Conservation (phyloP, 2,888 invertebrate species). For the Ophion obscuratus region DNA sequence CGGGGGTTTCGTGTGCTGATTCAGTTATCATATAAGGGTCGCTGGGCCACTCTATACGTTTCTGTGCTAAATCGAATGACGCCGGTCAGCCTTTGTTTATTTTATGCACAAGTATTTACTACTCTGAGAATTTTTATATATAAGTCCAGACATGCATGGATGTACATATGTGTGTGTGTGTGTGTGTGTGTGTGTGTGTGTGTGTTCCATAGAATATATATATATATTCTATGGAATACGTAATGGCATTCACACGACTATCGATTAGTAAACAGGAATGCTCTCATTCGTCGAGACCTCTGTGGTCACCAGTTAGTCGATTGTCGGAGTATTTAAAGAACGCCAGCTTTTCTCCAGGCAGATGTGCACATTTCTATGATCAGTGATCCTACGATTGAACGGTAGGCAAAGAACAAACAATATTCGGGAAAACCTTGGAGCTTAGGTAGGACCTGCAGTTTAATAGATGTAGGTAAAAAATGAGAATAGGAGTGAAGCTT, state of each 20-base stretch:
- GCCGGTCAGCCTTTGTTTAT: constrained; percentile 20
- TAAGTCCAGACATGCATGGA: not conserved
- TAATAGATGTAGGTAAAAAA: too few relatives aligned
- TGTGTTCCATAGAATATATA: not conserved
- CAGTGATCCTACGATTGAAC: too few relatives aligned
- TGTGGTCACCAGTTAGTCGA: constrained; percentile 2
- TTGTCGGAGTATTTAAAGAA: constrained; percentile 10
- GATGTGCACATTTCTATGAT: too few relatives aligned
- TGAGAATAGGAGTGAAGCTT: too few relatives aligned
- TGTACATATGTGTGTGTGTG: not conserved
- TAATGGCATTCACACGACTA: not conserved
- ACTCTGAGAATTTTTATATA: not conserved
- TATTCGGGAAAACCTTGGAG: too few relatives aligned
- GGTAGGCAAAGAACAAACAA: too few relatives aligned
- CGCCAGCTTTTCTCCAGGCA: not conserved
- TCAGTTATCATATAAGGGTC: constrained; percentile 59
- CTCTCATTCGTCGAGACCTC: constrained; percentile 7
- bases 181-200: not conserved
- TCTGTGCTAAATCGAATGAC: constrained; percentile 53
- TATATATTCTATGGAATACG: too few relatives aligned
- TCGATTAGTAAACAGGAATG: not conserved
- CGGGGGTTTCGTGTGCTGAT: constrained; percentile 60
- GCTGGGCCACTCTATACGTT: constrained; percentile 38
- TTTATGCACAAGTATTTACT: constrained; percentile 21
- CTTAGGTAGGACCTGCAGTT: too few relatives aligned